phyloP scores from a whole-genome alignment of 2,888 invertebrate genomes.

The Ornithoptera priamus region DNA sequence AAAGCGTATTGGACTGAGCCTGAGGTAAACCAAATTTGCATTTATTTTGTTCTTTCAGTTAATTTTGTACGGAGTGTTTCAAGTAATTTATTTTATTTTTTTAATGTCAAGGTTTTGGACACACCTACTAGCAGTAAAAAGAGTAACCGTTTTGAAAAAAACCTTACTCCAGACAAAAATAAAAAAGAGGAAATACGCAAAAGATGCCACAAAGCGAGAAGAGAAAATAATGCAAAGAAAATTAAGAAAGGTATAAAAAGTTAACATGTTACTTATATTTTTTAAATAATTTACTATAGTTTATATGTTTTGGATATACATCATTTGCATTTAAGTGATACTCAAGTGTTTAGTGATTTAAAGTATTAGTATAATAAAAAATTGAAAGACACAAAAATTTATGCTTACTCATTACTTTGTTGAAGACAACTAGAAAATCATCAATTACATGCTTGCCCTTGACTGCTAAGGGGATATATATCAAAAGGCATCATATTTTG shows the following conservation, averaged over 20 bases:
- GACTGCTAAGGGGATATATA: too few species aligned
- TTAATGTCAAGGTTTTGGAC: constrained; percentile 54
- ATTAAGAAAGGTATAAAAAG: constrained; percentile 50
- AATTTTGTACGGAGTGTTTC: background rate
- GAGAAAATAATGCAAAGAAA: constrained; percentile 51
- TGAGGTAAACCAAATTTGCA: constrained; percentile 56
- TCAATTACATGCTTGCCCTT: too few species aligned
- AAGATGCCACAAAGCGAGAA: constrained; percentile 60
- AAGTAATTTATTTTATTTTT: constrained; percentile 32
- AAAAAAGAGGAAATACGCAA: constrained; percentile 50
- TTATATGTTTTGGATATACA: too few species aligned
- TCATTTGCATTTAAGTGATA: too few species aligned
- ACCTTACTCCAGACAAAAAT: constrained; percentile 45
- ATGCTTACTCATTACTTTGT: too few species aligned
- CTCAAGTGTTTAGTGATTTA: too few species aligned
- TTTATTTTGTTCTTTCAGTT: constrained; percentile 21
- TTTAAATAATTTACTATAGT: background rate
- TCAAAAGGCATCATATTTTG: too few species aligned
- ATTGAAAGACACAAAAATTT: too few species aligned
- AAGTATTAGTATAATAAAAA: too few species aligned
- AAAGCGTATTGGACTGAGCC: constrained; percentile 73
- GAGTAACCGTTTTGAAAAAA: constrained; percentile 38
- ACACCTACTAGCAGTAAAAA: constrained; percentile 38
- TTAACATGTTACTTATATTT: background rate
- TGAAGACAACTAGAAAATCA: too few species aligned